Conservation (phyloP, 2,113 vertebrate genomes). For the Pituophis catenifer region DNA sequence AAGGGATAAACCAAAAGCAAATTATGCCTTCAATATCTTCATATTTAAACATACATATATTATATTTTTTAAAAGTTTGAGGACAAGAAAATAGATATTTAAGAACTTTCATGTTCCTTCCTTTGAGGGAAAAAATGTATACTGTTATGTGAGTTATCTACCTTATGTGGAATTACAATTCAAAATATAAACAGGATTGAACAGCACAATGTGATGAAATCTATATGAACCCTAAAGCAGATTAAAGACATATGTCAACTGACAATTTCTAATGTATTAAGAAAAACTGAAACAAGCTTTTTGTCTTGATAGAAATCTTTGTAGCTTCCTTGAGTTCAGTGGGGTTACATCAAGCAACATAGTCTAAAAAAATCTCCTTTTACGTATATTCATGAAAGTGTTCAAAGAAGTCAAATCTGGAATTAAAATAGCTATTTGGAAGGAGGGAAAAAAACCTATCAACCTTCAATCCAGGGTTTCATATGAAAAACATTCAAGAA, state of each 20-base stretch:
- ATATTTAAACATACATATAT: neutral
- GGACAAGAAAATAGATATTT: neutral
- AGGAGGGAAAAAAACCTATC: neutral
- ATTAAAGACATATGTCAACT: accelerated
- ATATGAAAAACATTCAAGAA: slow-evolving; percentile 51
- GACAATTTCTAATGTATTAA: neutral
- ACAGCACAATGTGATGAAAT: neutral
- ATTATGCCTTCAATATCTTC: neutral
- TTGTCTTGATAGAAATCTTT: neutral
- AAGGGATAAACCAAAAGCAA: neutral
- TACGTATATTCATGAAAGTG: slow-evolving; percentile 26
- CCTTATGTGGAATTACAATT: neutral
- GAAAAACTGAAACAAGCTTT: neutral
- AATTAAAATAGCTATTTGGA: slow-evolving; percentile 45
- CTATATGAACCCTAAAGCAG: neutral
- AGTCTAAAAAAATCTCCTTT: neutral
- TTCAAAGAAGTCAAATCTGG: slow-evolving; percentile 39
- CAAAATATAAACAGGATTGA: neutral
- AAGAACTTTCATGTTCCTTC: neutral
- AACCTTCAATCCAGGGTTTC: slow-evolving; percentile 6
- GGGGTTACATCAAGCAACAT: neutral
- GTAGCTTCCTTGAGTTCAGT: neutral
- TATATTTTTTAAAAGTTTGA: neutral
- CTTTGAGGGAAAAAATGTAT: neutral
- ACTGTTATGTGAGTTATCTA: neutral